Base-by-base conservation (phyloP, 2,888 invertebrate genomes). In the Herminia tarsipennalis region DNA sequence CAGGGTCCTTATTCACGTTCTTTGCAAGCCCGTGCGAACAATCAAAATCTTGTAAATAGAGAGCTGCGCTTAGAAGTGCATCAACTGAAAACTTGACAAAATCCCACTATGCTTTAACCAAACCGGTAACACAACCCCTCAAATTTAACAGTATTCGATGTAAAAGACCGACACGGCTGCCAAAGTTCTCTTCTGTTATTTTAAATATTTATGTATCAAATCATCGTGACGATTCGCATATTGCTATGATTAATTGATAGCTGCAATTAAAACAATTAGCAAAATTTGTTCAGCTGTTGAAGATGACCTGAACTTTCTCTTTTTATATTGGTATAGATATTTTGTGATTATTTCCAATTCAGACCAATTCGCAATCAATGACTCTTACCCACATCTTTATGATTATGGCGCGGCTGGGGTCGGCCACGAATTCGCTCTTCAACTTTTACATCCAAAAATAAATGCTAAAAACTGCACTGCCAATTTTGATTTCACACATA, bases 261-360 rank as follows among this genome's bases (percentile, higher is more conserved):
- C 17, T 18, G 33, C 5, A 10, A 12, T 33, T 13, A 20, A 8
- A 29, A 24, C 34, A 36, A 39, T 43, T 40, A 24, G 39, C 22
- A 32, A 45, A 56, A 42, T 46, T 34, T 34, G 37, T 28, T 21
- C 28, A 44, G 36, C 10, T 34, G 22, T 33, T 36, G 6, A 22
- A 5, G 8, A 41, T 38, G 12, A 46, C 6, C 24, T 21, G 2
- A 8, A 41, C 57, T 54, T 60, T 60, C 57, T 54, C 40, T 49
- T 49, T n/a, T 47, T 42, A 41, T 13, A 21, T 41, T 27, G 25
- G 24, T 41, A 38, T 43, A 57, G 22, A 56, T 45, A 27, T 46
- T 51, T 17, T 33, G 37, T 48, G 20, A 48, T 57, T 49, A 40
- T 44, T 32, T 53, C 16, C 36, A 52, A 49, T 60, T 54, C 30